phyloP scores from a whole-genome alignment of 2,113 vertebrate species.

The Verasper variegatus region DNA sequence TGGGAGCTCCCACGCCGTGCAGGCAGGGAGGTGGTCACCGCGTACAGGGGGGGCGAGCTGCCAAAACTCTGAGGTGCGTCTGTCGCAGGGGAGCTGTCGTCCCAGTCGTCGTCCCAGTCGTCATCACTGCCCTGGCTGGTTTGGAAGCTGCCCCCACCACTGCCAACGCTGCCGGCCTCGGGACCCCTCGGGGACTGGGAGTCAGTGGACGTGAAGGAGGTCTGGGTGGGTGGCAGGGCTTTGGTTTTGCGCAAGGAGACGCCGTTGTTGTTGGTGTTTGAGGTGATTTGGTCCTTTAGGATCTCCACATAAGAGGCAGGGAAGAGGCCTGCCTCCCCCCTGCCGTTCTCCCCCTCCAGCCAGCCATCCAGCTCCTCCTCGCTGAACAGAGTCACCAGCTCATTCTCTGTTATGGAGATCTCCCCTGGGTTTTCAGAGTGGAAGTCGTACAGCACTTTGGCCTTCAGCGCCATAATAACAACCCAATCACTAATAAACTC shows the following conservation, averaged over 20 bases:
- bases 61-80: constrained; percentile 81
- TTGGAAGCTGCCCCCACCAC: constrained; percentile 73
- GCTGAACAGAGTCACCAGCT: constrained; percentile 91
- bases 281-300: constrained; percentile 76
- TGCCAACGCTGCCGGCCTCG: constrained; percentile 46
- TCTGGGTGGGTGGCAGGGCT: constrained; percentile 65
- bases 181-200: constrained; percentile 63
- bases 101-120: constrained; percentile 98
- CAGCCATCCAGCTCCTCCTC: constrained; percentile 95
- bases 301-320: constrained; percentile 96
- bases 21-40: constrained; percentile 83
- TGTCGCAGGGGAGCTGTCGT: constrained; percentile 86
- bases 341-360: constrained; percentile 93
- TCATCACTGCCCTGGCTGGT: constrained; percentile 93
- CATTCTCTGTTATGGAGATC: constrained; percentile 91
- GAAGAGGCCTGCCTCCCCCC: constrained; percentile 92
- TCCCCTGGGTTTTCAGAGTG: constrained; percentile 93
- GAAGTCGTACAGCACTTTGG: constrained; percentile 94
- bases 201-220: constrained; percentile 64
- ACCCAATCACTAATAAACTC: neutral
- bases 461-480: constrained; percentile 87
- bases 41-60: constrained; percentile 76
- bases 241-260: constrained; percentile 55
- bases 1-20: constrained; percentile 66
- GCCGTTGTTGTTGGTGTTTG: constrained; percentile 73